Base-by-base conservation (phyloP, 2,113 vertebrate species). In the Peromyscus polionotus region DNA sequence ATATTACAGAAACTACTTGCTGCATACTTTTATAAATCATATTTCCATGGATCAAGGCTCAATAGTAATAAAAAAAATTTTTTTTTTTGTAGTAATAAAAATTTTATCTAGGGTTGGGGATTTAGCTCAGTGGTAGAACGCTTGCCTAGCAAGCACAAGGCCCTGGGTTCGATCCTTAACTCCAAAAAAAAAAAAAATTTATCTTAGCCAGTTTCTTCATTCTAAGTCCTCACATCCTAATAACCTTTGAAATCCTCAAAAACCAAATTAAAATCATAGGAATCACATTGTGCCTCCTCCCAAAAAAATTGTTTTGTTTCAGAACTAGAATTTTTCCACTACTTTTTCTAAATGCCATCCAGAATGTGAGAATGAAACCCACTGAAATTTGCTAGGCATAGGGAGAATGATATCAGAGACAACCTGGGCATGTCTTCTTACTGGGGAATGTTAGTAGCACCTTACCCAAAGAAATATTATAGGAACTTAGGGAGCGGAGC, bases 21-120 rank as follows among this genome's bases (percentile, higher is more conserved):
- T 96, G 97, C 96, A 97, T 92, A 90, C 96, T 67, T 93, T 90
- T 80, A 90, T 7, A 91, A 93, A 87, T 48, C n/a, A 68, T 68
- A 79, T 92, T 79, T 48, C 57, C 73, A 93, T 75, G 83, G 95
- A 31, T 92, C 87, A 90, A 97, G 80, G 75, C 93, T 84, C 90
- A 87, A 13, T 42, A 90, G 85, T 79, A 94, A 85, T 33, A 70
- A 94, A 96, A 51, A 4, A 48, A n/a, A n/a, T n/a, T n/a, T n/a
- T 51, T 51, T 51, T 51, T 51, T 51, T 51, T 11, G 51, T 51
- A 51, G 51, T 51, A 51, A 51, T 59, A 59, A 59, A 17, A 59
- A 48, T 48, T 48, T 48, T 48, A 48, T 48, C 45, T 48, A 48
- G 45, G 45, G 45, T 48, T 48, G 45, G 45, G 45, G 45, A 48